Evolutionary conservation across 2,797 vertebrate species (phyloP).

Genomic region (Pseudochromis fuscus): DNA sequence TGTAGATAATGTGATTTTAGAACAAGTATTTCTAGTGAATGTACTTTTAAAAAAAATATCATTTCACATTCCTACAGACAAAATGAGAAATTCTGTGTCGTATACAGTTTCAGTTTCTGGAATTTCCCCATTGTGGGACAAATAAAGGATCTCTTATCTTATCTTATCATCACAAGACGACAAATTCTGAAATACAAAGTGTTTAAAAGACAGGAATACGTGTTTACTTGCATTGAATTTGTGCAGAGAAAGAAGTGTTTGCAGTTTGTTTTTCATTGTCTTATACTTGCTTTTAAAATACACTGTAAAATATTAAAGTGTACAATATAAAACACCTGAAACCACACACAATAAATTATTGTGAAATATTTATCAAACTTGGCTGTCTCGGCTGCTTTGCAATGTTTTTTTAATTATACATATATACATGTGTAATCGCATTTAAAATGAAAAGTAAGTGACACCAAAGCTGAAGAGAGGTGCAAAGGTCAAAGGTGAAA

Average conservation of each 20-base stretch:
- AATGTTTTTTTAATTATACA: not conserved
- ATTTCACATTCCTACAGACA: not conserved
- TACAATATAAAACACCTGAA: conserved; percentile 23
- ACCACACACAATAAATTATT: conserved; percentile 66
- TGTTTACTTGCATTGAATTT: not conserved
- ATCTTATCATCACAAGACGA: not conserved
- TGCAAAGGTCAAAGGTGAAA: conserved; percentile 62
- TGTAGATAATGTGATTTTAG: too few relatives aligned
- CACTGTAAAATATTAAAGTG: conserved; percentile 23
- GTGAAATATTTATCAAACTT: conserved; percentile 50
- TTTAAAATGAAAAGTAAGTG: conserved; percentile 35
- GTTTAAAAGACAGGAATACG: not conserved
- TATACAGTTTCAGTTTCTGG: too few relatives aligned
- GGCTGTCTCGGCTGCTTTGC: not conserved
- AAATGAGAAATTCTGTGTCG: too few relatives aligned
- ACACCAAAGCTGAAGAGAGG: conserved; percentile 8
- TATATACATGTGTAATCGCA: conserved; percentile 8
- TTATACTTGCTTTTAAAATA: conserved; percentile 18
- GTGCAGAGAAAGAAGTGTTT: not conserved
- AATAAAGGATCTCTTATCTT: not conserved
- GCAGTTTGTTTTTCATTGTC: conserved; percentile 27
- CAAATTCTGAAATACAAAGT: not conserved
- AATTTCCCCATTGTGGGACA: too few relatives aligned
- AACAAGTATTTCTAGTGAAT: too few relatives aligned
- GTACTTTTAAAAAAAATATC: not conserved